These are phyloP conservation scores for Pherbina coryleti DNA, from an alignment of 2,888 invertebrate species.

Conservation along the genomic window DNA sequence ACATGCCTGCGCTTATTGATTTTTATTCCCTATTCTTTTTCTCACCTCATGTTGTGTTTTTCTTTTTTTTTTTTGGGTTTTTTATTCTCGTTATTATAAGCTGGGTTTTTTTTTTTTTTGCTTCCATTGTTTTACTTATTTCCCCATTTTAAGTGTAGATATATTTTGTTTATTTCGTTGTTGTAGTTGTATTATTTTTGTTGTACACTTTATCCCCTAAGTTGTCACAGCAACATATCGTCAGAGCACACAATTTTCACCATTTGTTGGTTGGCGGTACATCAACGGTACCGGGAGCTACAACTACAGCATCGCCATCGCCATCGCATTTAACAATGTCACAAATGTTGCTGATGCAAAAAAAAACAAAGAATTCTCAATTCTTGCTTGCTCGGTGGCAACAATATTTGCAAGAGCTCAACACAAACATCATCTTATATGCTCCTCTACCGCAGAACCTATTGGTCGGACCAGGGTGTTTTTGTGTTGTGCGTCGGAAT, in stretches of 20 bases:
- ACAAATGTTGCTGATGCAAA: conserved; percentile 6
- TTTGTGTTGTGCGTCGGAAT: not conserved
- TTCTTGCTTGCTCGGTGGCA: not conserved
- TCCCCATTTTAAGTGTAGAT: conserved; percentile 13
- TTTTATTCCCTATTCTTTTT: conserved; percentile 61
- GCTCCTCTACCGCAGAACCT: not conserved
- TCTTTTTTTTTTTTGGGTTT: not conserved
- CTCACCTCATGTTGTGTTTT: conserved; percentile 1
- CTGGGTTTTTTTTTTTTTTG: not conserved
- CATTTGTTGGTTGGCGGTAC: conserved; percentile 32
- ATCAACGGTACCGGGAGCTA: conserved; percentile 6
- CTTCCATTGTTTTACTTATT: not conserved
- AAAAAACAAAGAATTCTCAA: not conserved
- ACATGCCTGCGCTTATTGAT: conserved; percentile 63
- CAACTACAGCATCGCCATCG: conserved; percentile 3
- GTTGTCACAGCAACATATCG: conserved; percentile 52
- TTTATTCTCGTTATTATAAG: not conserved
- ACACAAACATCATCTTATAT: not conserved
- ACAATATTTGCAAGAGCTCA: conserved; percentile 9
- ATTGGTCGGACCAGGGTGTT: too few species aligned
- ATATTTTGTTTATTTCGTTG: conserved; percentile 20
- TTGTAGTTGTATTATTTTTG: conserved; percentile 23
- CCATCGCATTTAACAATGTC: conserved; percentile 3
- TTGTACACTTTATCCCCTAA: conserved; percentile 29
- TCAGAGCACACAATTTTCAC: conserved; percentile 62